These are phyloP conservation scores for Andrena praecox DNA, from an alignment of 2,888 invertebrate genomes.

Conservation along the genomic window DNA sequence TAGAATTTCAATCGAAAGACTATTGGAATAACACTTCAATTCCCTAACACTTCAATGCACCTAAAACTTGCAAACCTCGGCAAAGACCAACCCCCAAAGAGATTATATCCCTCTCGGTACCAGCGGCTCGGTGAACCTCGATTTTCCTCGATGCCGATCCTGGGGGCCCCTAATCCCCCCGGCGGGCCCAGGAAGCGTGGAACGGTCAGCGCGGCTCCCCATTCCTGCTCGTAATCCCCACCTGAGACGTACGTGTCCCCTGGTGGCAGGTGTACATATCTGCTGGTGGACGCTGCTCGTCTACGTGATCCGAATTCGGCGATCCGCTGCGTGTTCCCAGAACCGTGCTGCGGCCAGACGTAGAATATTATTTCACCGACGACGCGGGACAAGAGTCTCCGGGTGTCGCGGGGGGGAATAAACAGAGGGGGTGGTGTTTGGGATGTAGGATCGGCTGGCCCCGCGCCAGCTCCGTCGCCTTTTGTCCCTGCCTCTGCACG, in stretches of 20 bases:
- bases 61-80: too few species aligned
- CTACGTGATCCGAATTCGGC: slow-evolving; percentile 79
- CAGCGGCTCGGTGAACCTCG: neutral
- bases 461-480: slow-evolving; percentile 49
- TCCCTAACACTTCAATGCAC: too few species aligned
- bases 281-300: slow-evolving; percentile 17
- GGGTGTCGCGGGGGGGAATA: slow-evolving; percentile 7
- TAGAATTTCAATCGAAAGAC: too few species aligned
- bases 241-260: slow-evolving; percentile 60
- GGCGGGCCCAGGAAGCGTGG: neutral
- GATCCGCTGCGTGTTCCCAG: slow-evolving; percentile 62
- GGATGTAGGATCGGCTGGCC: slow-evolving; percentile 47
- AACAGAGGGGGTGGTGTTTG: slow-evolving; percentile 25
- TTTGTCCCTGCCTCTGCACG: slow-evolving; percentile 55
- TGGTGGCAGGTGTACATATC: slow-evolving; percentile 75
- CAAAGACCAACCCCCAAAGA: too few species aligned
- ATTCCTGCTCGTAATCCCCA: slow-evolving; percentile 63
- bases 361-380: slow-evolving; percentile 60
- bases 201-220: slow-evolving; percentile 4
- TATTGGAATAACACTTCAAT: too few species aligned
- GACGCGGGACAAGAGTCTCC: neutral
- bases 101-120: too few species aligned
- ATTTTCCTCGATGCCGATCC: slow-evolving; percentile 17
- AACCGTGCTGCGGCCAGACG: slow-evolving; percentile 28
- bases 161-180: slow-evolving; percentile 14